These are phyloP conservation scores for Brachyistius frenatus DNA, from an alignment of 2,113 vertebrate genomes.

Conservation along the genomic window DNA sequence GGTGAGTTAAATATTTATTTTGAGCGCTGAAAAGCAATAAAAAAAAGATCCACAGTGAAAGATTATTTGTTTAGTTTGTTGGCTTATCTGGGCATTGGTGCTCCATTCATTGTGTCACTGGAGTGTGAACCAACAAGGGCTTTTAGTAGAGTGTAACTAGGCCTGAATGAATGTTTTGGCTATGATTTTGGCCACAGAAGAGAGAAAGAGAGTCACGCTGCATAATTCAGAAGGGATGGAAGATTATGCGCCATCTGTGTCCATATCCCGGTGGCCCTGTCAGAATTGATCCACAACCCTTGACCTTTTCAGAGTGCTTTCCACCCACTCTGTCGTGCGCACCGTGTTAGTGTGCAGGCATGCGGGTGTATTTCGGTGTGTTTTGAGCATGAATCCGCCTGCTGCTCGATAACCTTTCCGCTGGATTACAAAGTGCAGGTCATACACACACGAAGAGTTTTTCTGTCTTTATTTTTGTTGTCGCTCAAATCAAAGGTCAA, in stretches of 20 bases:
- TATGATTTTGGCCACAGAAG: conserved; percentile 47
- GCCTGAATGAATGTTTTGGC: conserved; percentile 57
- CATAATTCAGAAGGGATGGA: conserved; percentile 75
- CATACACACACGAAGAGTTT: conserved; percentile 32
- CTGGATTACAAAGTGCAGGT: conserved; percentile 61
- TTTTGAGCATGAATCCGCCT: conserved; percentile 65
- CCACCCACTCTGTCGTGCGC: conserved; percentile 36
- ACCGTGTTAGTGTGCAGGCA: conserved; percentile 46
- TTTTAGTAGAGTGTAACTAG: conserved; percentile 42
- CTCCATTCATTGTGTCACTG: conserved; percentile 1
- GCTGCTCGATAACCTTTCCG: conserved; percentile 72
- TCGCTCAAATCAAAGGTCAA: conserved; percentile 69
- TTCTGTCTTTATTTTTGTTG: conserved; percentile 46
- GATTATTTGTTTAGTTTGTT: not conserved
- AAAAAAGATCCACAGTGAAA: not conserved
- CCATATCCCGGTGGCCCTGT: conserved; percentile 72
- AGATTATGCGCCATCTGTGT: conserved; percentile 79
- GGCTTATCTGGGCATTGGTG: not conserved
- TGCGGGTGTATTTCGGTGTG: conserved; percentile 54
- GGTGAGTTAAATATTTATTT: not conserved
- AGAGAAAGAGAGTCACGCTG: conserved; percentile 42
- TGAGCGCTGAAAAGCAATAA: not conserved
- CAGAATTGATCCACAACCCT: conserved; percentile 78
- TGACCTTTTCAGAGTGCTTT: conserved; percentile 73
- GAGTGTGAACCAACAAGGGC: conserved; percentile 18